Percentiles rank a stretch among this genome's conserved stretches.
Evolutionary conservation across 2,888 invertebrate genomes (phyloP).

Genomic region (Eupithecia insigniata): DNA sequence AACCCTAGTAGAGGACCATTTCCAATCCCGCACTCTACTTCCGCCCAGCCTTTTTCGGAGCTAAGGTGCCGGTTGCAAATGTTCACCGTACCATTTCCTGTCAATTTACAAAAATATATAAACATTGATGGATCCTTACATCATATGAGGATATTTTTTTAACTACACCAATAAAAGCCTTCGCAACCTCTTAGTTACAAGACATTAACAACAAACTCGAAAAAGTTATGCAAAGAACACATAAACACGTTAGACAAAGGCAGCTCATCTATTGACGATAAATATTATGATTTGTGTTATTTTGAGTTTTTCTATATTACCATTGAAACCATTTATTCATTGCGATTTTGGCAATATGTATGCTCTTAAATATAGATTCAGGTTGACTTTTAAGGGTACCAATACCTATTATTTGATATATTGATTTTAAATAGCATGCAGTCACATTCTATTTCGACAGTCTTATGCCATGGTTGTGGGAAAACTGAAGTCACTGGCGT

Average conservation of each 20-base stretch:
- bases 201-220: not conserved
- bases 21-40: slow-evolving; percentile 93
- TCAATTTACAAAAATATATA: not conserved
- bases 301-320: not conserved
- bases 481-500: not conserved
- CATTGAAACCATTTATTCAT: no score
- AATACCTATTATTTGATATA: no score
- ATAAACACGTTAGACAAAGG: not conserved
- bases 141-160: not conserved
- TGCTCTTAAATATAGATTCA: no score
- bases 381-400: not conserved
- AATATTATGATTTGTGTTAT: not conserved
- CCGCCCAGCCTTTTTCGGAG: slow-evolving; percentile 94
- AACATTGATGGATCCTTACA: not conserved
- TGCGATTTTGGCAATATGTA: not conserved
- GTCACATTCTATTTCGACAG: no score
- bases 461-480: not conserved
- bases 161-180: not conserved
- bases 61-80: slow-evolving; percentile 90
- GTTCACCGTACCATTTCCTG: slow-evolving; percentile 90
- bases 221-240: no score
- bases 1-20: slow-evolving; percentile 91
- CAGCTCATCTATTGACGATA: not conserved
- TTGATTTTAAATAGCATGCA: no score
- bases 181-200: not conserved